Percentiles rank a stretch among this genome's conserved stretches.
These are phyloP conservation scores for Pipistrellus nathusii DNA, from an alignment of 2,797 vertebrate genomes.

Conservation along the genomic window DNA sequence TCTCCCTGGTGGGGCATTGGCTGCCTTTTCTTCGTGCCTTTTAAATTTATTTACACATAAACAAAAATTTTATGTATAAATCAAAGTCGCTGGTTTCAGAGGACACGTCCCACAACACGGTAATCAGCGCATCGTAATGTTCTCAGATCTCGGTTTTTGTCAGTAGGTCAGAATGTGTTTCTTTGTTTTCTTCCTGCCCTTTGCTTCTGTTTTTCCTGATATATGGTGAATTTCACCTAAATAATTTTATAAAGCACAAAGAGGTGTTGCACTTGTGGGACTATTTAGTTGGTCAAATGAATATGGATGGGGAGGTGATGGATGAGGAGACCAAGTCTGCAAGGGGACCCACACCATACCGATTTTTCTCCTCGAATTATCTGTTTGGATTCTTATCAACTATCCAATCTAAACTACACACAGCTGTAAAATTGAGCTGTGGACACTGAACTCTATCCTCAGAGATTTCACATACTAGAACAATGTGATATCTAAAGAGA, in stretches of 20 bases:
- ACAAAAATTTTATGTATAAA: neutral
- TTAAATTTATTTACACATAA: slow-evolving; percentile 42
- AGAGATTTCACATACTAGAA: neutral
- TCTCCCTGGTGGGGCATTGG: slow-evolving; percentile 3
- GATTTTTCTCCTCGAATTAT: neutral
- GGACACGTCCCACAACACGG: neutral
- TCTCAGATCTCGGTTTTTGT: neutral
- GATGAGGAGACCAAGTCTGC: neutral
- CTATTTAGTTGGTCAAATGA: neutral
- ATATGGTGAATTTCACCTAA: slow-evolving; percentile 63
- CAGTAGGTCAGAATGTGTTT: neutral
- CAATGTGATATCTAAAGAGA: neutral
- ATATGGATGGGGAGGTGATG: neutral
- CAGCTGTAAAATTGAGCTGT: neutral
- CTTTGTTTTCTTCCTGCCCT: neutral
- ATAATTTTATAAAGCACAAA: slow-evolving; percentile 61
- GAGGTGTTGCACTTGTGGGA: slow-evolving; percentile 11
- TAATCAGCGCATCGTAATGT: neutral
- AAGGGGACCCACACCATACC: neutral
- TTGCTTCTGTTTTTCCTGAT: slow-evolving; percentile 51
- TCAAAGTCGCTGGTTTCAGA: slow-evolving; percentile 1
- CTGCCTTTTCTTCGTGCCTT: slow-evolving; percentile 8
- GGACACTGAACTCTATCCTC: neutral
- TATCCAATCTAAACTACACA: neutral
- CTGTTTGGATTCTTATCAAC: neutral